Evolutionary conservation across 2,797 vertebrate species (phyloP).

Genomic region (Eospalax fontanierii): DNA sequence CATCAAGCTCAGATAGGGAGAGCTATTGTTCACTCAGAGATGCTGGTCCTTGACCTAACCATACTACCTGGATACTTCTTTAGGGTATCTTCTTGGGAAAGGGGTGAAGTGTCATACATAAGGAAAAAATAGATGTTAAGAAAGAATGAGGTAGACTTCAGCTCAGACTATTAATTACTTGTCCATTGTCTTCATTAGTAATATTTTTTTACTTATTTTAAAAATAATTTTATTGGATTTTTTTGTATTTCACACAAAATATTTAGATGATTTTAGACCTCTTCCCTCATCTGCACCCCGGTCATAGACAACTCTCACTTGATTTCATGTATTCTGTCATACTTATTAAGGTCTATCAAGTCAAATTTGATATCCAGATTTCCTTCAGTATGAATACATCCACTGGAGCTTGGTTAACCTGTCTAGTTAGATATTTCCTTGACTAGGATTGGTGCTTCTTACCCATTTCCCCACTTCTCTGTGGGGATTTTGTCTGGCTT

Average conservation of each 20-base stretch:
- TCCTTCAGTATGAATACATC: too few species aligned
- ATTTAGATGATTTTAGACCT: too few species aligned
- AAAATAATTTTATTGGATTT: neutral
- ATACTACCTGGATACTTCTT: neutral
- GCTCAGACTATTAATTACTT: neutral
- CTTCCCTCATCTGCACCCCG: too few species aligned
- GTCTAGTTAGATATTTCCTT: too few species aligned
- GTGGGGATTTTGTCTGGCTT: too few species aligned
- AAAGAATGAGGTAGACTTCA: neutral
- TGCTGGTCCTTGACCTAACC: neutral
- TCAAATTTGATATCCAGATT: neutral
- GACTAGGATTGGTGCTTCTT: too few species aligned
- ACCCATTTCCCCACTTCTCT: neutral
- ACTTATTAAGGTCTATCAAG: too few species aligned
- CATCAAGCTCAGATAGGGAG: neutral
- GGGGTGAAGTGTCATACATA: neutral
- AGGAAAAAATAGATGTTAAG: neutral
- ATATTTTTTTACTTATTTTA: neutral
- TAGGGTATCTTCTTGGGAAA: neutral
- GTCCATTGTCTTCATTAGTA: neutral
- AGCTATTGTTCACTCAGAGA: neutral
- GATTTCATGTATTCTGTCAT: too few species aligned
- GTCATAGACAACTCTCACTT: too few species aligned
- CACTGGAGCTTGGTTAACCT: too few species aligned
- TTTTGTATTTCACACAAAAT: neutral